Evolutionary conservation across 2,113 vertebrate species (phyloP), one percentile per base, ranked within the genome.

Genomic region (Lepus europaeus): DNA sequence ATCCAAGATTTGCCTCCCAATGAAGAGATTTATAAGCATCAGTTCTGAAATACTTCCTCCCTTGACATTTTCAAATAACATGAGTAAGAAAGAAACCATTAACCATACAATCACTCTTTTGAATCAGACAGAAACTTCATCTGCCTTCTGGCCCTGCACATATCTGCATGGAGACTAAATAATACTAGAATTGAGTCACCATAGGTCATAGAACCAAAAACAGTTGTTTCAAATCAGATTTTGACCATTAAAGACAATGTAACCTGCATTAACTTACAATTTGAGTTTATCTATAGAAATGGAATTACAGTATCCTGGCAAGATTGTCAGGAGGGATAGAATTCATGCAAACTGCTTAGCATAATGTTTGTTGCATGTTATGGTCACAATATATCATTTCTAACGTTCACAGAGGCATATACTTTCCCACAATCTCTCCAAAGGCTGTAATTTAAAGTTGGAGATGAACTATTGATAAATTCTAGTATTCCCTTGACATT

Each of bases 401-500:
- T 91, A 77, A 11, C 74, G 82, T 78, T 89, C 51, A 79, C 49
- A 69, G 33, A 91, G 39, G 7, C 16, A 51, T 89, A 10, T 31
- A 84, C 11, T 93, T 73, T 6, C 51, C 29, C 13, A 25, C 13
- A 64, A 17, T 64, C 14, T 86, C 27, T 69, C 66, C 19, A 66
- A 91, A 89, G 8, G 22, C 69, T 94, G 76, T 23, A 39, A 87
- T 72, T 89, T 70, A 77, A 81, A 33, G 63, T 93, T 84, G 56
- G 59, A 89, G 91, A 85, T 61, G 2, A 11, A 64, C 23, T 80
- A 14, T 70, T 66, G 25, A 77, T 92, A 63, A 73, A 78, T 14
- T 66, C 27, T 36, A 76, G 49, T 13, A 33, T 84, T 83, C 23
- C 13, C 29, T 79, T 69, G 45, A 84, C 17, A 72, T 68, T 36